Evolutionary conservation across 2,888 invertebrate species (phyloP).

Genomic region (Scrobipalpa atriplicella): DNA sequence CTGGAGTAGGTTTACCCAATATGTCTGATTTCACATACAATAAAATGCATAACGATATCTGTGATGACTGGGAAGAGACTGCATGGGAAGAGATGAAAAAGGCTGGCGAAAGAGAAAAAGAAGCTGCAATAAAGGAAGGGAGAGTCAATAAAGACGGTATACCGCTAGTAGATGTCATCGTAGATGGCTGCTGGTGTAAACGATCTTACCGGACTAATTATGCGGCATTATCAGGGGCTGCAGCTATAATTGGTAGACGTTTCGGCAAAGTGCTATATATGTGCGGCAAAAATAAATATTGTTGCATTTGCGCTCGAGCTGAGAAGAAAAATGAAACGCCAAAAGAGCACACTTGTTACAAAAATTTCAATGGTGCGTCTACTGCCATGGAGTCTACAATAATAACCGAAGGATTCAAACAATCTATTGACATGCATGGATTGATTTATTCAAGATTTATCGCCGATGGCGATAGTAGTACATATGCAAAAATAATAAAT

Average conservation of each 20-base stretch:
- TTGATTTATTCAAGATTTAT: slow-evolving; percentile 38
- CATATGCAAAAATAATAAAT: slow-evolving; percentile 36
- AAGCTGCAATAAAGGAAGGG: slow-evolving; percentile 36
- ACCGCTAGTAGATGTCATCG: slow-evolving; percentile 35
- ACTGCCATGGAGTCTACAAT: slow-evolving; percentile 38
- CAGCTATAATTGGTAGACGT: slow-evolving; percentile 37
- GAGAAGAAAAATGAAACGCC: slow-evolving; percentile 33
- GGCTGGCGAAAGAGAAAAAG: slow-evolving; percentile 35
- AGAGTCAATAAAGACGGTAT: slow-evolving; percentile 37
- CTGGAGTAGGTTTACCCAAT: slow-evolving; percentile 21
- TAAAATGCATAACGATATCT: slow-evolving; percentile 4
- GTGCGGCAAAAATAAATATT: slow-evolving; percentile 38
- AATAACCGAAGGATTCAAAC: slow-evolving; percentile 38
- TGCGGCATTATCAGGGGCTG: slow-evolving; percentile 37
- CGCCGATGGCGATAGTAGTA: slow-evolving; percentile 38
- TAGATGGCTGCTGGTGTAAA: slow-evolving; percentile 38
- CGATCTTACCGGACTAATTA: slow-evolving; percentile 37
- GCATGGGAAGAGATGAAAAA: slow-evolving; percentile 36
- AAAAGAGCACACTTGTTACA: slow-evolving; percentile 35
- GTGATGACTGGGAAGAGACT: slow-evolving; percentile 32
- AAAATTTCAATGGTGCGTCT: slow-evolving; percentile 37
- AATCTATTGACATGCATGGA: slow-evolving; percentile 35
- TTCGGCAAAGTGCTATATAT: slow-evolving; percentile 36
- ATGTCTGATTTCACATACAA: slow-evolving; percentile 20
- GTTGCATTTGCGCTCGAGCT: slow-evolving; percentile 35